Evolutionary conservation across 2,113 vertebrate genomes (phyloP), one percentile per base, ranked within the genome.

Genomic region (Scolopax mira): DNA sequence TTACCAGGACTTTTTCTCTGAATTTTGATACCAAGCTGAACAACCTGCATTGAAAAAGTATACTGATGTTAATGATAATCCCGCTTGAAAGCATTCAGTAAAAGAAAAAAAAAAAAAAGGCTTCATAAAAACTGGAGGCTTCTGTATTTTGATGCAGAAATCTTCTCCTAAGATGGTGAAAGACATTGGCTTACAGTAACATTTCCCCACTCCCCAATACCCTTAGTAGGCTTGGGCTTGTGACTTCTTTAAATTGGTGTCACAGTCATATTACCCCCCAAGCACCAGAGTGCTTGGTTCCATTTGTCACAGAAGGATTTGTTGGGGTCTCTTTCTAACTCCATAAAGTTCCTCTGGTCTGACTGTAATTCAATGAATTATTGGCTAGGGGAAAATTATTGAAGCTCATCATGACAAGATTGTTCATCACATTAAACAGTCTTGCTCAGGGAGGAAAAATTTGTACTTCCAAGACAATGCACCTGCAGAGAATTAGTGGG

Each of bases 391-490:
- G 88, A 37, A 79, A 87, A 92, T 89, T 84, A 91, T 35, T 92
- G 92, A 90, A 87, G 75, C 61, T 94, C 81, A 91, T 95, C 65
- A 42, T 91, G 90, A 90, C 94, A 96, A 81, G 24, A 46, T 77
- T 61, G 49, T 86, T 97, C 84, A 88, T 77, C 89, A 90, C 78
- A 80, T 97, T 96, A 93, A 93, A 60, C 51, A 87, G 25, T 73
- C 84, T 95, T 88, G 66, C 87, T 84, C 61, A 94, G 48, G 42
- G 52, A 42, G 13, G 7, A 2, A 42, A 90, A 94, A 85, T 46
- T 84, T 94, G 19, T 64, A 55, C 81, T 97, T 79, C 61, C 72
- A 91, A 80, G 52, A 91, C 46, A 65, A 64, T 58, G 90, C 35
- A 70, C 46, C 67, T 96, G 81, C 39, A 91, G 79, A 91, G 95